Evolutionary conservation across 2,113 vertebrate species (phyloP).

Genomic region (Desmodus rotundus): DNA sequence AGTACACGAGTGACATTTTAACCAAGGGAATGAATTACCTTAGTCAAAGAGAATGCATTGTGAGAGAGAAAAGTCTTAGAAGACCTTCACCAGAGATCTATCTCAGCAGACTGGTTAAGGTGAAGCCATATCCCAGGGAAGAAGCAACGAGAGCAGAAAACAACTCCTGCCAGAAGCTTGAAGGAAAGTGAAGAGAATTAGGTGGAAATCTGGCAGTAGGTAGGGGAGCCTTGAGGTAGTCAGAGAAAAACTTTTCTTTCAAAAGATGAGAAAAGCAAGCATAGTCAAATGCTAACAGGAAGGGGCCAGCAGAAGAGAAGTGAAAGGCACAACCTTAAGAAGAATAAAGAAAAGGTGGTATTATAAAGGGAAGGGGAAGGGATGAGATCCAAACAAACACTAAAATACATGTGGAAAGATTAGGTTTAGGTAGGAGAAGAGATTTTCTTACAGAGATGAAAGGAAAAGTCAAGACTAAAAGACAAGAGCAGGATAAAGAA

Average conservation of each 20-base stretch:
- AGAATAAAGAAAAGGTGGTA: background rate
- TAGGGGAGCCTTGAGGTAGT: background rate
- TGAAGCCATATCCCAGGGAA: background rate
- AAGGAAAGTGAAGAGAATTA: background rate
- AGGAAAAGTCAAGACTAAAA: background rate
- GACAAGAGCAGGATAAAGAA: background rate
- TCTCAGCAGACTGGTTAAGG: background rate
- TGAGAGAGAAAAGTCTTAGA: background rate
- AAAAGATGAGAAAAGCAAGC: background rate
- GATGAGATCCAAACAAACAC: background rate
- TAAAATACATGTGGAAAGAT: background rate
- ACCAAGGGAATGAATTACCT: background rate
- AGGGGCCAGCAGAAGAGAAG: background rate
- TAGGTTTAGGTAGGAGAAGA: background rate
- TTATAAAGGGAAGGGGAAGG: background rate
- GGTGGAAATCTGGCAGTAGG: background rate
- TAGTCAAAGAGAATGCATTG: background rate
- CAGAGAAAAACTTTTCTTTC: background rate
- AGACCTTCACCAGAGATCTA: background rate
- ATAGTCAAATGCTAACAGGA: background rate
- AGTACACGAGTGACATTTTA: background rate
- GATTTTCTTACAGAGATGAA: background rate
- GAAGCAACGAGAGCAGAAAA: background rate
- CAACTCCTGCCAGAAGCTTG: background rate
- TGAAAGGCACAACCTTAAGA: background rate